Percentiles rank a stretch among this genome's conserved stretches.
These are phyloP conservation scores for Recurvirostra avosetta DNA, from an alignment of 2,113 vertebrate species.

Conservation along the genomic window DNA sequence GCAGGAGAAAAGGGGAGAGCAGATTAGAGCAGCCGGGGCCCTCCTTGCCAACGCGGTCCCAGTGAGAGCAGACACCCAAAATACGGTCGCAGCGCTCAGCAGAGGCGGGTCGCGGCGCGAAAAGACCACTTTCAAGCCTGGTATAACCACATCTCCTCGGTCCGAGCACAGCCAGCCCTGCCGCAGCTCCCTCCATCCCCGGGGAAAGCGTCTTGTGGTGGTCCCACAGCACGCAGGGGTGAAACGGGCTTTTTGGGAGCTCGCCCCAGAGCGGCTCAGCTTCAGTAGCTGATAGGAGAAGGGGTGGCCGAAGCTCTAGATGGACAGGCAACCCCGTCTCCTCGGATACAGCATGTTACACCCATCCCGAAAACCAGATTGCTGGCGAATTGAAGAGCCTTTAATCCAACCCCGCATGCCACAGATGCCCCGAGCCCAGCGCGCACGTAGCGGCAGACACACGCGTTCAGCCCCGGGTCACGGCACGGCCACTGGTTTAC, in stretches of 20 bases:
- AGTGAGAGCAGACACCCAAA: neutral
- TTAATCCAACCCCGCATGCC: neutral
- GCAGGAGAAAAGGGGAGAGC: neutral
- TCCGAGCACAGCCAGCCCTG: neutral
- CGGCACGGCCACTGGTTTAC: accelerated
- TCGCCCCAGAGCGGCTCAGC: neutral
- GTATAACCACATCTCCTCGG: neutral
- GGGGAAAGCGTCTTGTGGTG: neutral
- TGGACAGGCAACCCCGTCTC: neutral
- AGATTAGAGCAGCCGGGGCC: neutral
- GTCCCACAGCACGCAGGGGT: accelerated
- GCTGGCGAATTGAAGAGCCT: neutral
- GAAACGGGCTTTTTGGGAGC: neutral
- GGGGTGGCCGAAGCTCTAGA: neutral
- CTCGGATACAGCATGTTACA: neutral
- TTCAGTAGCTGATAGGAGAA: neutral
- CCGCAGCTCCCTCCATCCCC: neutral
- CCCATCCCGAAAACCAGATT: neutral
- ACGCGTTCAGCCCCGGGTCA: neutral
- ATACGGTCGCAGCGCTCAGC: accelerated
- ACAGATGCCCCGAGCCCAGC: accelerated
- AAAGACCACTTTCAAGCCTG: neutral
- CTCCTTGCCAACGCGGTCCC: neutral
- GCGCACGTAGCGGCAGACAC: neutral
- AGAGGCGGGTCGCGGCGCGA: accelerated